Evolutionary conservation across 2,797 vertebrate genomes (phyloP).

Genomic region (Alcedo quadribrachys): DNA sequence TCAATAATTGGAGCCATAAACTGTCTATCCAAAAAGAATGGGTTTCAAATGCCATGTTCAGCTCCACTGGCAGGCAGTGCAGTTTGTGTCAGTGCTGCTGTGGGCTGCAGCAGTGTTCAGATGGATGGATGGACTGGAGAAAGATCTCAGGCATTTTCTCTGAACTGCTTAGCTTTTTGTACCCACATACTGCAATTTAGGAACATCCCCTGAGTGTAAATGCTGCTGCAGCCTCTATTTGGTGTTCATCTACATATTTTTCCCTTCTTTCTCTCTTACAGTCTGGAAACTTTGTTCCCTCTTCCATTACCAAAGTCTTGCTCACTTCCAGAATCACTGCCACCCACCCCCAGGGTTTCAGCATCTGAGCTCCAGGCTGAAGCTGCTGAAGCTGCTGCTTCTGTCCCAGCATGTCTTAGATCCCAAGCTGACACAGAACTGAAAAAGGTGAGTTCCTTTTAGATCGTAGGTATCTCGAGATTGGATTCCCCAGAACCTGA

Average conservation of each 20-base stretch:
- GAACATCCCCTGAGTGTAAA: neutral
- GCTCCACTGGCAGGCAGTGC: neutral
- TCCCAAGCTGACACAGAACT: constrained; percentile 47
- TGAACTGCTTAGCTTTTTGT: neutral
- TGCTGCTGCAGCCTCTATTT: neutral
- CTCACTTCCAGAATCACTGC: constrained; percentile 44
- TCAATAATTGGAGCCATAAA: neutral
- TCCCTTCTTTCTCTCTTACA: constrained; percentile 44
- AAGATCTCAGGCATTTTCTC: neutral
- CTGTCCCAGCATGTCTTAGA: constrained; percentile 48
- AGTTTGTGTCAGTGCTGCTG: neutral
- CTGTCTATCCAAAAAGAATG: neutral
- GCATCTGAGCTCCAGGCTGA: constrained; percentile 55
- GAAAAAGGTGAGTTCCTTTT: constrained; percentile 62
- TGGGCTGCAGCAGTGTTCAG: neutral
- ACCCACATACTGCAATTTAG: neutral
- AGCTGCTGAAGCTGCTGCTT: constrained; percentile 48
- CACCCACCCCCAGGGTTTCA: constrained; percentile 46
- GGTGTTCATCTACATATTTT: neutral
- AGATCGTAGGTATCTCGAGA: neutral
- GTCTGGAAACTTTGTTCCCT: constrained; percentile 60
- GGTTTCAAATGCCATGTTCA: neutral
- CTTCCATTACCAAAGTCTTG: constrained; percentile 61
- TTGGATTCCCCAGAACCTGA: neutral
- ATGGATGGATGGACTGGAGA: neutral